Conservation (phyloP, 2,797 vertebrate species). For the Picus viridis region DNA sequence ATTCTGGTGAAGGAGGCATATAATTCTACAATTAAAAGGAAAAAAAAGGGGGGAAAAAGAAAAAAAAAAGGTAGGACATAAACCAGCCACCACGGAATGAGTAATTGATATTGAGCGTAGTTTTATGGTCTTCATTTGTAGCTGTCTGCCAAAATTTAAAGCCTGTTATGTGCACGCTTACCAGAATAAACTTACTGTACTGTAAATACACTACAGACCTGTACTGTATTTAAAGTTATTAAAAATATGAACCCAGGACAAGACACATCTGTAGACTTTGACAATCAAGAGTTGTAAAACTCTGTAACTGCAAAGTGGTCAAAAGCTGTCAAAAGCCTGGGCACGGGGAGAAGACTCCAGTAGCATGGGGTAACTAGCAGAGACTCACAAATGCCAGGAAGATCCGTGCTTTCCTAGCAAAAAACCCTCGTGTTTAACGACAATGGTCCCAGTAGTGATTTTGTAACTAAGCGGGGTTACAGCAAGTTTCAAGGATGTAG, state of each 20-base stretch:
- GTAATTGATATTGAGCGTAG: background rate
- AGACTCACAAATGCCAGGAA: background rate
- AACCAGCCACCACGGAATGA: background rate
- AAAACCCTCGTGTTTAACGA: background rate
- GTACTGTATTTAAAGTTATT: fast-evolving
- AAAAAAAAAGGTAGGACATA: background rate
- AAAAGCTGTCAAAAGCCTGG: background rate
- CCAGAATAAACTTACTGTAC: background rate
- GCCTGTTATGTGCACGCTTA: background rate
- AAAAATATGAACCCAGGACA: background rate
- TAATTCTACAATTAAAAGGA: background rate
- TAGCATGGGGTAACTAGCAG: fast-evolving
- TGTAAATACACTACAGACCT: background rate
- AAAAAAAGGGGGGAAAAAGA: background rate
- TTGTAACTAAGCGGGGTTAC: background rate
- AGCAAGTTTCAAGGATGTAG: background rate
- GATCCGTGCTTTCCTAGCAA: background rate
- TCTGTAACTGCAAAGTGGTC: background rate
- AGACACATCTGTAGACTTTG: background rate
- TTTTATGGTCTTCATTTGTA: background rate
- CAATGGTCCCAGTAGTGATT: no score
- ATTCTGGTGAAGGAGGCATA: background rate
- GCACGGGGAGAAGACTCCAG: background rate
- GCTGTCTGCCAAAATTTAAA: background rate
- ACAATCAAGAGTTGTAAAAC: background rate